Percentiles rank a stretch among this genome's conserved stretches.
phyloP scores from a whole-genome alignment of 1,140 invertebrate genomes.

The Aphis gossypii region DNA sequence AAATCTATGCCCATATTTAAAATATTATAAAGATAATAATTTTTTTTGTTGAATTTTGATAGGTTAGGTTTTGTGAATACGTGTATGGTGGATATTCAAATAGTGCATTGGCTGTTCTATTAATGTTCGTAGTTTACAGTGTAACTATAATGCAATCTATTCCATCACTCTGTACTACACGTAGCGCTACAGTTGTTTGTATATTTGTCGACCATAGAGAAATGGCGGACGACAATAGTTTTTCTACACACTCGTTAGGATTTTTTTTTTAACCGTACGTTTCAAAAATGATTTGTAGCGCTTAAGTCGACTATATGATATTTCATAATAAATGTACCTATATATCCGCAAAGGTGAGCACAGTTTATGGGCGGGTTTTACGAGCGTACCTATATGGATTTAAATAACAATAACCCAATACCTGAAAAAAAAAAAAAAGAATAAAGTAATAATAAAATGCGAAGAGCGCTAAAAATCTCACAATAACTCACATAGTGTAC shows the following conservation, averaged over 20 bases:
- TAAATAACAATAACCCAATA: constrained; percentile 35
- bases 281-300: constrained; percentile 14
- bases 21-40: not conserved
- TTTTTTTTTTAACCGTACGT: not conserved
- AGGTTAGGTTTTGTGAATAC: no score
- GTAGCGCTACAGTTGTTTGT: not conserved
- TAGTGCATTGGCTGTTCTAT: no score
- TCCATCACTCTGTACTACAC: not conserved
- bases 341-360: not conserved
- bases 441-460: not conserved
- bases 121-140: not conserved
- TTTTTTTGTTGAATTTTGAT: not conserved
- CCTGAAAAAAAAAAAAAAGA: not conserved
- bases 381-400: not conserved
- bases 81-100: no score
- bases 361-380: constrained; percentile 24
- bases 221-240: not conserved
- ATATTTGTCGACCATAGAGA: not conserved
- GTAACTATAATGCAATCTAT: not conserved
- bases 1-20: not conserved
- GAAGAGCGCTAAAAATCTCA: constrained; percentile 1
- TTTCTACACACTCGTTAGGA: not conserved
- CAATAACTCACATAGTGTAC: not conserved
- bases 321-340: not conserved
- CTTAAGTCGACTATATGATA: constrained; percentile 24